A percentile compares a stretch with the other conserved stretches of the same genome.
Evolutionary conservation across 2,888 invertebrate genomes (phyloP).

Genomic region (Amphipoea lucens): DNA sequence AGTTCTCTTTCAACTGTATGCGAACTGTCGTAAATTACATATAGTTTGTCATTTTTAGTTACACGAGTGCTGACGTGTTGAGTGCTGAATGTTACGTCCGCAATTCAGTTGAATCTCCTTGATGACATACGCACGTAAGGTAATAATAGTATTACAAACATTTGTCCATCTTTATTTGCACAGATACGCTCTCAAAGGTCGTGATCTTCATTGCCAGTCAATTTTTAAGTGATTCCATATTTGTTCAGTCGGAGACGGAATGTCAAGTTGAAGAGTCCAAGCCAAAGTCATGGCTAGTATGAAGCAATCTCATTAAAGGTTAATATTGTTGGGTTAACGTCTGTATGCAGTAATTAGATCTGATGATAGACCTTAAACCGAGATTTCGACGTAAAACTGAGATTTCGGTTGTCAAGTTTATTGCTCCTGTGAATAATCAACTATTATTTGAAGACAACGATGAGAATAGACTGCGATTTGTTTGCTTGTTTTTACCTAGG

Average conservation of each 20-base stretch:
- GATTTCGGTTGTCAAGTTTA: constrained; percentile 1
- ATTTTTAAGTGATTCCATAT: constrained; percentile 77
- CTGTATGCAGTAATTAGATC: constrained; percentile 18
- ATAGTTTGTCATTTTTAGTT: constrained; percentile 22
- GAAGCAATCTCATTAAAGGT: constrained; percentile 42
- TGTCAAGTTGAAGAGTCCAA: constrained; percentile 74
- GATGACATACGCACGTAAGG: constrained; percentile 49
- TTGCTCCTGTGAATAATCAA: not conserved
- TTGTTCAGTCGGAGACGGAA: constrained; percentile 73
- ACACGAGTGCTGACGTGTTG: constrained; percentile 12
- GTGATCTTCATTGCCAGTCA: constrained; percentile 76
- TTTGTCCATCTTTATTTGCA: constrained; percentile 79
- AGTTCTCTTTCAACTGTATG: not conserved
- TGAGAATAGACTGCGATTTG: not conserved
- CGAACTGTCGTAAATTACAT: constrained; percentile 10
- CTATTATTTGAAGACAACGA: not conserved
- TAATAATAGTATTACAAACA: constrained; percentile 74
- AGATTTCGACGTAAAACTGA: constrained; percentile 1
- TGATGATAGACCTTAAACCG: not conserved
- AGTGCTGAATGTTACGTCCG: constrained; percentile 30
- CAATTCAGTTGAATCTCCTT: constrained; percentile 45
- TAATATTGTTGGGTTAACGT: constrained; percentile 17
- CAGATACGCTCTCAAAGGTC: constrained; percentile 79
- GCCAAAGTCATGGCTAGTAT: constrained; percentile 71
- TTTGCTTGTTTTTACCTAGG: not conserved